Evolutionary conservation across 2,888 invertebrate species (phyloP).

Genomic region (Acleris sparsana): DNA sequence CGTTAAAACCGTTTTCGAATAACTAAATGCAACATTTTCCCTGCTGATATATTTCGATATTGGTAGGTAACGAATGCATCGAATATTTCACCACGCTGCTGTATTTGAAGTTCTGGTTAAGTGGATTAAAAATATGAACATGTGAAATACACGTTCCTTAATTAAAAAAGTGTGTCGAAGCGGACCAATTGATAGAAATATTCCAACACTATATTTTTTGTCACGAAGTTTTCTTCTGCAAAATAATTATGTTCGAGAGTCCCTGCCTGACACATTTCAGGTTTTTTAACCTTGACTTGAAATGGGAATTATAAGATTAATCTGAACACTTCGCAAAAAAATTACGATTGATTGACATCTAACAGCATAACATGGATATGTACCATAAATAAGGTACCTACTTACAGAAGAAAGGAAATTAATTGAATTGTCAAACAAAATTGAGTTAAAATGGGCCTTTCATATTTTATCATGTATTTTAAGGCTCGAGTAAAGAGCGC

Average conservation of each 20-base stretch:
- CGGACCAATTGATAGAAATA: too few species aligned
- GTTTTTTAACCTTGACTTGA: too few species aligned
- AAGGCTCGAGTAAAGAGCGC: constrained; percentile 21
- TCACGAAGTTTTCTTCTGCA: too few species aligned
- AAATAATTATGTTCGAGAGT: too few species aligned
- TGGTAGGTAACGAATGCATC: constrained; percentile 23
- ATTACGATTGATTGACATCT: constrained; percentile 1
- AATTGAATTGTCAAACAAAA: constrained; percentile 57
- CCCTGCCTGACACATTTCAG: too few species aligned
- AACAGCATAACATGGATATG: constrained; percentile 38
- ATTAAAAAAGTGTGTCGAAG: too few species aligned
- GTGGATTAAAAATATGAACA: constrained; percentile 7
- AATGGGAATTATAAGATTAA: too few species aligned
- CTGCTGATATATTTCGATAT: constrained; percentile 6
- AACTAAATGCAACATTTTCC: background rate
- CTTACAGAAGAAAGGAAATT: constrained; percentile 48
- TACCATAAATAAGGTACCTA: constrained; percentile 8
- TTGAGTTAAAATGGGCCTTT: constrained; percentile 53
- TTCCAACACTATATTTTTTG: too few species aligned
- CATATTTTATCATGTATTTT: constrained; percentile 50
- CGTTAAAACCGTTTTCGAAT: constrained; percentile 3
- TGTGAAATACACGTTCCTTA: background rate
- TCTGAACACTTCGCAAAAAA: too few species aligned
- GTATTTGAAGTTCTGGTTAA: constrained; percentile 5
- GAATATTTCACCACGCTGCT: constrained; percentile 2